Evolutionary conservation across 1,140 invertebrate genomes (phyloP), one percentile per base, ranked within the genome.

Genomic region (Lethrus apterus): DNA sequence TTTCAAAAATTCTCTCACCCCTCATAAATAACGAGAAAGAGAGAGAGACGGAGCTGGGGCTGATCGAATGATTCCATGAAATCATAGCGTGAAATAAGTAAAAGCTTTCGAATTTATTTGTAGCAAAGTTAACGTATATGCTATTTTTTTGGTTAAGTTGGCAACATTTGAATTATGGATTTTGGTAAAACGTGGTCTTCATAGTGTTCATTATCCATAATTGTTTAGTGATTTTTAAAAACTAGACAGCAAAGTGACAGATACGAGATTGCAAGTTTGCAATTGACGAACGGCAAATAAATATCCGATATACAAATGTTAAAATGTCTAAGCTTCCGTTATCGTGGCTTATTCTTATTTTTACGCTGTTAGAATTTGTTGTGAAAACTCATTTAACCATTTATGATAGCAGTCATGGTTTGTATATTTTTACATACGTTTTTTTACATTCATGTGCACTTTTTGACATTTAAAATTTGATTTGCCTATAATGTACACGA

Each of bases 381-480:
- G 62, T 56, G 33, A 62, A 62, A 50, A 69, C 65, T 18, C 62
- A 68, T 52, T 55, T 65, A 51, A 64, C 67, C 36, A 56, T 61
- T 19, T 60, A 67, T 56, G 67, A 66, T 54, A 66, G 58, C 51
- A 64, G 57, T 58, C 64, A 69, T 56, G 67, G 67, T 67, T 36
- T 26, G 53, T 48, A 45, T 48, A 34, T 44, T 51, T 30, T 46
- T 20, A 32, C 17, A 43, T 29, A 13, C 21, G 30, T 30, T 24
- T 5, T 14, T 20, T 23, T 21, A 14, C 13, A 32, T 40, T 15
- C 17, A 30, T 4, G 18, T 24, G 20, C 18, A 21, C n/a, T 24
- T 36, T 8, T 23, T 38, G n/a, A 30, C 18, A 10, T 23, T 41
- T 13, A 4, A 3, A 41, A 21, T 5, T 7, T 5, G n/a, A 38